Evolutionary conservation across 2,888 invertebrate species (phyloP).

Genomic region (Agrochola macilenta): DNA sequence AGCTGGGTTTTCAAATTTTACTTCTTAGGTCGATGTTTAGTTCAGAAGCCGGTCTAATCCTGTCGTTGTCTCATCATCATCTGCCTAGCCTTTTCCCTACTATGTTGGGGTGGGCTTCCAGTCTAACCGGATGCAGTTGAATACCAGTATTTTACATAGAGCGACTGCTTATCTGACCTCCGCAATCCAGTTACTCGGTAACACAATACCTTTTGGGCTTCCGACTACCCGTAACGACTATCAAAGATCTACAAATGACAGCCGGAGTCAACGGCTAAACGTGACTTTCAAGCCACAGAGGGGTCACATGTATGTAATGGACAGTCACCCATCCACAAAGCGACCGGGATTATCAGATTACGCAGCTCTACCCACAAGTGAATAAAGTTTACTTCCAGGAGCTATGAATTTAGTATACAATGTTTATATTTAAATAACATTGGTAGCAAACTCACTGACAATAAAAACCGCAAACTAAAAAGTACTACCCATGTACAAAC

Average conservation of each 20-base stretch:
- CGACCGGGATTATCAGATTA: background rate
- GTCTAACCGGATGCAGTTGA: background rate
- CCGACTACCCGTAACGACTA: background rate
- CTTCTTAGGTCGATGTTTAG: background rate
- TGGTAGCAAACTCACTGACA: background rate
- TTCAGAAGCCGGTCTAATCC: background rate
- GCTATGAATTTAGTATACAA: background rate
- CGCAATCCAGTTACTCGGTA: background rate
- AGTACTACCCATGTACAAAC: background rate
- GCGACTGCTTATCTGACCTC: background rate
- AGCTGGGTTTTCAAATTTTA: background rate
- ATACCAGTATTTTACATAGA: background rate
- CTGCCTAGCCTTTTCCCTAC: background rate
- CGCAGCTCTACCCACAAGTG: background rate
- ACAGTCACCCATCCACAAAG: background rate
- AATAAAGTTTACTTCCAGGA: background rate
- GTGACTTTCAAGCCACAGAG: background rate
- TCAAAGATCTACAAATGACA: too few relatives aligned
- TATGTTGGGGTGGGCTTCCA: background rate
- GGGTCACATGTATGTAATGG: background rate
- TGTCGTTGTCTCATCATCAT: background rate
- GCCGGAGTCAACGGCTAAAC: too few relatives aligned
- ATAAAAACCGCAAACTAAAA: conserved; percentile 7
- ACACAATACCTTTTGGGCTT: background rate
- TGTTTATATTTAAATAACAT: background rate